Evolutionary conservation across 2,797 vertebrate genomes (phyloP).

Genomic region (Enteromius unitaeniatus): DNA sequence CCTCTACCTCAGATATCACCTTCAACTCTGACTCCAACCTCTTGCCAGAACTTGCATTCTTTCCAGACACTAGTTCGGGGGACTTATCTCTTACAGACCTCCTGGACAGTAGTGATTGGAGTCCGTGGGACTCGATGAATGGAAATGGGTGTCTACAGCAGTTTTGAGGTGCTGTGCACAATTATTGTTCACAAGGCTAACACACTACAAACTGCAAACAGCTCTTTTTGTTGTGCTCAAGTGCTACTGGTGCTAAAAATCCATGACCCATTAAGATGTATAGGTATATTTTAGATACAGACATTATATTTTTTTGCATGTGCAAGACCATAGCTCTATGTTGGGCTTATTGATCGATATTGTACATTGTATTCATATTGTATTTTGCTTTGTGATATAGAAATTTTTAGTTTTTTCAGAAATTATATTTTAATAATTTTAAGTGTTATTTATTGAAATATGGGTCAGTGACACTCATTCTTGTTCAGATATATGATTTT

Average conservation of each 20-base stretch:
- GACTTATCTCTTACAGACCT: slow-evolving; percentile 39
- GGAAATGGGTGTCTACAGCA: not conserved
- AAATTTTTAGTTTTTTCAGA: not conserved
- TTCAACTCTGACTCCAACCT: slow-evolving; percentile 12
- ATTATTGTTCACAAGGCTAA: not conserved
- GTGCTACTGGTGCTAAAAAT: not conserved
- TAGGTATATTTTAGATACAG: not conserved
- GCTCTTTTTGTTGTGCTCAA: not conserved
- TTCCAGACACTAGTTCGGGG: slow-evolving; percentile 1
- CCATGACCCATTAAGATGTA: not conserved
- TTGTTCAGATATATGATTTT: not conserved
- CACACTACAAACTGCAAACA: slow-evolving; percentile 11
- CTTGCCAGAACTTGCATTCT: slow-evolving; percentile 27
- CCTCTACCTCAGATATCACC: slow-evolving; percentile 27
- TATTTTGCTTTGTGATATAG: not conserved
- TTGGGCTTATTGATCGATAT: not conserved
- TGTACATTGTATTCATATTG: not conserved
- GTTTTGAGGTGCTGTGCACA: slow-evolving; percentile 33
- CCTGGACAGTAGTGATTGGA: slow-evolving; percentile 51
- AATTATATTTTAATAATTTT: not conserved
- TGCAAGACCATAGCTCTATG: not conserved
- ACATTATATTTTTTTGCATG: not conserved
- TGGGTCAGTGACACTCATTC: not conserved
- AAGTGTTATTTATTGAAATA: slow-evolving; percentile 18
- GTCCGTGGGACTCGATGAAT: slow-evolving; percentile 40